phyloP scores from a whole-genome alignment of 2,888 invertebrate species.

The Phortica magna region DNA sequence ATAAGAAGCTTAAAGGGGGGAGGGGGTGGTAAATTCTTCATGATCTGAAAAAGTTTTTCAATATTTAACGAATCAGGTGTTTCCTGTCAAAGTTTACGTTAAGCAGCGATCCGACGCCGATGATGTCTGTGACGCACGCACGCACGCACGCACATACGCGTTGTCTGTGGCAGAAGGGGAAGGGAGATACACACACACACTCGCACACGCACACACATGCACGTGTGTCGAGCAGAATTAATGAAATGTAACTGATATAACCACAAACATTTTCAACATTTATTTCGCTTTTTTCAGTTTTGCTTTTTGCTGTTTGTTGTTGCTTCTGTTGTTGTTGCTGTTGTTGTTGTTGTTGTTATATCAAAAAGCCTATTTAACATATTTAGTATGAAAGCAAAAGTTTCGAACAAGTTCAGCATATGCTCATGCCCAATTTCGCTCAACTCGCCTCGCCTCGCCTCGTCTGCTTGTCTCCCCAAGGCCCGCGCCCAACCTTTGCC shows the following conservation, averaged over 20 bases:
- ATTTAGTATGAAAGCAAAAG: slow-evolving; percentile 58
- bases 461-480: too few relatives aligned
- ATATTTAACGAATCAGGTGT: slow-evolving; percentile 72
- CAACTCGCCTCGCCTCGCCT: background rate
- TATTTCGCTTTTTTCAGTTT: background rate
- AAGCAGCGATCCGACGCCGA: slow-evolving; percentile 49
- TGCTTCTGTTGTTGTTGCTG: background rate
- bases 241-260: background rate
- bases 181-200: slow-evolving; percentile 59
- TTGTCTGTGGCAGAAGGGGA: slow-evolving; percentile 51
- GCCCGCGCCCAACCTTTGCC: too few relatives aligned
- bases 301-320: background rate
- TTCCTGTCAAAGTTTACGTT: slow-evolving; percentile 73
- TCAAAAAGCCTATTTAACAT: slow-evolving; percentile 73
- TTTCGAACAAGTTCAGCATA: slow-evolving; percentile 34
- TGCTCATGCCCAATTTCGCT: slow-evolving; percentile 14
- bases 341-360: slow-evolving; percentile 60
- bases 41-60: slow-evolving; percentile 59
- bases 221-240: background rate
- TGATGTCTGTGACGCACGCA: slow-evolving; percentile 43
- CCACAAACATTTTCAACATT: slow-evolving; percentile 8
- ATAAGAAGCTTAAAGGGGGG: background rate
- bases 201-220: background rate
- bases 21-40: slow-evolving; percentile 10
- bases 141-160: slow-evolving; percentile 52